These are phyloP conservation scores for Heliothis peltigera DNA, from an alignment of 2,888 invertebrate genomes.

Conservation along the genomic window DNA sequence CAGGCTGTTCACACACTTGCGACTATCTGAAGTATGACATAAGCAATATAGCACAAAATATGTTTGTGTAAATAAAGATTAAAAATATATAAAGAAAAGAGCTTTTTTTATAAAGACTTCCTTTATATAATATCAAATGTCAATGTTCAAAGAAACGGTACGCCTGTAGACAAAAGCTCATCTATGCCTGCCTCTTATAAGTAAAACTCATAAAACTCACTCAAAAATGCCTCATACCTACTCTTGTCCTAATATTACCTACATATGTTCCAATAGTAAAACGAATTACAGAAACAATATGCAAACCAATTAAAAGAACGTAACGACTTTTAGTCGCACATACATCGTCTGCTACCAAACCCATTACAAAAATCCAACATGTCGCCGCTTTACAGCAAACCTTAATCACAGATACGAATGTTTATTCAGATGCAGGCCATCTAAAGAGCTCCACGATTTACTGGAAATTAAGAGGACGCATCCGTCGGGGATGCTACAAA, in stretches of 20 bases:
- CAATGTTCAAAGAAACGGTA: no score
- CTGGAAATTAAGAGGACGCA: slow-evolving; percentile 88
- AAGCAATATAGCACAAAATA: slow-evolving; percentile 9
- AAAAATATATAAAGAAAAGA: background rate
- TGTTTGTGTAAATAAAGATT: background rate
- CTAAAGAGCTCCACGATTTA: slow-evolving; percentile 85
- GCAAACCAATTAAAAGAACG: background rate
- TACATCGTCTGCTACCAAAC: slow-evolving; percentile 20
- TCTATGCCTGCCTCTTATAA: no score
- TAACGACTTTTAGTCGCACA: slow-evolving; percentile 32
- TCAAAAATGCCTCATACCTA: no score
- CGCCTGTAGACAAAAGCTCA: no score
- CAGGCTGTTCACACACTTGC: slow-evolving; percentile 59
- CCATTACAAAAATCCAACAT: slow-evolving; percentile 45
- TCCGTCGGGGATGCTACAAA: slow-evolving; percentile 84
- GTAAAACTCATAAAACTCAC: no score
- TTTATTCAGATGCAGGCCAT: slow-evolving; percentile 88
- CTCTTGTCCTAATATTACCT: background rate
- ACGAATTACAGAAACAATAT: background rate
- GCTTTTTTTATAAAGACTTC: no score
- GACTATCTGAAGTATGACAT: slow-evolving; percentile 17
- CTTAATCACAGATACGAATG: slow-evolving; percentile 77
- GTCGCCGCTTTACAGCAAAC: slow-evolving; percentile 50
- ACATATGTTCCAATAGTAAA: background rate
- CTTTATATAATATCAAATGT: no score